Evolutionary conservation across 2,113 vertebrate species (phyloP).

Genomic region (Istiophorus platypterus): DNA sequence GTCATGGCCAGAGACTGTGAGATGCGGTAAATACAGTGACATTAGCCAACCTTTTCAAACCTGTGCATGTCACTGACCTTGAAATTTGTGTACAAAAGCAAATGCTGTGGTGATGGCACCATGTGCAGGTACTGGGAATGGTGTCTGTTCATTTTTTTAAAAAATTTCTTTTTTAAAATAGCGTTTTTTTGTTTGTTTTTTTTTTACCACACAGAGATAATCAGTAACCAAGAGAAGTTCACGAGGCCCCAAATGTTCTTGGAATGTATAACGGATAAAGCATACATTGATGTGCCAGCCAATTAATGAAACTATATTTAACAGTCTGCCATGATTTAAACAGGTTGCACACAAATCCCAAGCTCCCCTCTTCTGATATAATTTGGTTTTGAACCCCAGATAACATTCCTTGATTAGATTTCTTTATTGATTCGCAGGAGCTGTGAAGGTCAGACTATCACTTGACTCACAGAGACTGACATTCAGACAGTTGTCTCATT

Average conservation of each 20-base stretch:
- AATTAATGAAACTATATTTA: constrained; percentile 55
- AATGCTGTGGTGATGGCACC: not conserved
- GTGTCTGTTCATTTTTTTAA: not conserved
- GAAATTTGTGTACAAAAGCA: not conserved
- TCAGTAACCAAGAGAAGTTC: not conserved
- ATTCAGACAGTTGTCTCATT: constrained; percentile 68
- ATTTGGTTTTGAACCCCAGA: constrained; percentile 62
- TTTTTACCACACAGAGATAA: constrained; percentile 13
- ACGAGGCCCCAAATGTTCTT: not conserved
- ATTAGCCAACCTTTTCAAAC: not conserved
- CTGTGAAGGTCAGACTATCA: constrained; percentile 71
- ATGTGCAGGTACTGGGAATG: not conserved
- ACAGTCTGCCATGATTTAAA: constrained; percentile 49
- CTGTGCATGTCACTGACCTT: constrained; percentile 13
- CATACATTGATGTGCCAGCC: constrained; percentile 32
- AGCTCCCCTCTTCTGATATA: constrained; percentile 48
- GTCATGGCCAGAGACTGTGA: constrained; percentile 40
- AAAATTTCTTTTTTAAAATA: constrained; percentile 9
- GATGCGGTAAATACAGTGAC: constrained; percentile 14
- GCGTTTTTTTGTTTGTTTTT: not conserved
- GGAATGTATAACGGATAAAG: constrained; percentile 38
- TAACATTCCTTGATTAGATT: constrained; percentile 72
- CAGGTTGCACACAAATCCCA: constrained; percentile 48
- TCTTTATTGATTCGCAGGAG: constrained; percentile 67
- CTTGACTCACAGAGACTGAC: constrained; percentile 59